Conservation (phyloP, 1,140 invertebrate species). For the Caerostris darwini region DNA sequence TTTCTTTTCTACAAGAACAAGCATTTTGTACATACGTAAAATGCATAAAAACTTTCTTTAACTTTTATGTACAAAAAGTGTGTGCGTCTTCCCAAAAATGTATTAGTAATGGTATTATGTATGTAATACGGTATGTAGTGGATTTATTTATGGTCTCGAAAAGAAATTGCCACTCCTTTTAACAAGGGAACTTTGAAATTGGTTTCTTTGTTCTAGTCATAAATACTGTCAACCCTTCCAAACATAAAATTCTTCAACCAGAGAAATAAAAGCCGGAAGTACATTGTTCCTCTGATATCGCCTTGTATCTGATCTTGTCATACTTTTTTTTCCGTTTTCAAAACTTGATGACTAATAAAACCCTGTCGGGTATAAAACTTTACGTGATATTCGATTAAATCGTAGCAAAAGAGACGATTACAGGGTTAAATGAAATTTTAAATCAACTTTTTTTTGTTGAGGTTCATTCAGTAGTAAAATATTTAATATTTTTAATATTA, state of each 20-base stretch:
- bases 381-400: not conserved
- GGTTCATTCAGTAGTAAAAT: too few species aligned
- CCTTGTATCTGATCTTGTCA: not conserved
- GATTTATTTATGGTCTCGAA: not conserved
- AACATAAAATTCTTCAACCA: not conserved
- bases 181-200: not conserved
- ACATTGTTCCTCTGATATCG: not conserved
- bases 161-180: not conserved
- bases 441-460: too few species aligned
- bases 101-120: not conserved
- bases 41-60: too few species aligned
- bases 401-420: not conserved
- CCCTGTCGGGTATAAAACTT: not conserved
- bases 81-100: not conserved
- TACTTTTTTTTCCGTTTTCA: not conserved
- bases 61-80: too few species aligned
- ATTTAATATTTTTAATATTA: too few species aligned
- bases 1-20: too few species aligned
- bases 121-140: not conserved
- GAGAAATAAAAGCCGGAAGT: not conserved
- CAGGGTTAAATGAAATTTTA: too few species aligned
- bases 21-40: too few species aligned
- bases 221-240: not conserved
- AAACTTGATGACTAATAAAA: constrained; percentile 10
- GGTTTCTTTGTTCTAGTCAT: not conserved